phyloP scores from a whole-genome alignment of 2,888 invertebrate species.

The Leucophenga maculata region DNA sequence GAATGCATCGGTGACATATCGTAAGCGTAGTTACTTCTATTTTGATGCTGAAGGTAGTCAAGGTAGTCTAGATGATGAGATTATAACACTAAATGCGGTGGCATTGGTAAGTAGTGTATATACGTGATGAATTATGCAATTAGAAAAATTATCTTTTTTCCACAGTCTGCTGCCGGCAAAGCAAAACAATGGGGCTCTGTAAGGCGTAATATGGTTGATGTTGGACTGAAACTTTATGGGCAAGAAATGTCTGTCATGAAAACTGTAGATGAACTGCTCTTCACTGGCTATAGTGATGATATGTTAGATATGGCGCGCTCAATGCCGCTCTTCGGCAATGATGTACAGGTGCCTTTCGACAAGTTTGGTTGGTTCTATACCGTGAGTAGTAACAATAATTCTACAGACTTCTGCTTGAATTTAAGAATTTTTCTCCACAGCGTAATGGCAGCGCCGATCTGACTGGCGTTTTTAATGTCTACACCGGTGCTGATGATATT shows the following conservation, averaged over 20 bases:
- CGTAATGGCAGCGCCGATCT: slow-evolving; percentile 83
- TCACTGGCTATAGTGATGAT: slow-evolving; percentile 85
- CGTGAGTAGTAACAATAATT: slow-evolving; percentile 66
- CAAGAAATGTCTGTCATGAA: slow-evolving; percentile 77
- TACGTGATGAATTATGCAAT: neutral
- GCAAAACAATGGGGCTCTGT: slow-evolving; percentile 76
- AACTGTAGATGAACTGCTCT: slow-evolving; percentile 80
- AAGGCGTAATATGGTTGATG: slow-evolving; percentile 76
- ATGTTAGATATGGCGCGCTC: slow-evolving; percentile 79
- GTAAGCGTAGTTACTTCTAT: slow-evolving; percentile 79
- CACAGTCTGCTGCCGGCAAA: slow-evolving; percentile 73
- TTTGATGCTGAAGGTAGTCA: slow-evolving; percentile 79
- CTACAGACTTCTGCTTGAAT: neutral
- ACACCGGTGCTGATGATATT: slow-evolving; percentile 79
- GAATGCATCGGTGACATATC: slow-evolving; percentile 83
- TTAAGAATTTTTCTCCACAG: slow-evolving; percentile 71
- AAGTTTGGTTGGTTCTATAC: slow-evolving; percentile 90
- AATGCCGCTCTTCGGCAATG: slow-evolving; percentile 74
- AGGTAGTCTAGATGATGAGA: slow-evolving; percentile 79
- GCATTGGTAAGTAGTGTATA: slow-evolving; percentile 79
- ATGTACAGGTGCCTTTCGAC: slow-evolving; percentile 79
- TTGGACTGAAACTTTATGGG: slow-evolving; percentile 75
- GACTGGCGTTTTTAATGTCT: slow-evolving; percentile 85
- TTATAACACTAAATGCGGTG: slow-evolving; percentile 84
- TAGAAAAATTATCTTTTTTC: neutral